A percentile compares a stretch with the other conserved stretches of the same genome.
These are phyloP conservation scores for Scytalopus superciliaris DNA, from an alignment of 2,113 vertebrate species.

Conservation along the genomic window DNA sequence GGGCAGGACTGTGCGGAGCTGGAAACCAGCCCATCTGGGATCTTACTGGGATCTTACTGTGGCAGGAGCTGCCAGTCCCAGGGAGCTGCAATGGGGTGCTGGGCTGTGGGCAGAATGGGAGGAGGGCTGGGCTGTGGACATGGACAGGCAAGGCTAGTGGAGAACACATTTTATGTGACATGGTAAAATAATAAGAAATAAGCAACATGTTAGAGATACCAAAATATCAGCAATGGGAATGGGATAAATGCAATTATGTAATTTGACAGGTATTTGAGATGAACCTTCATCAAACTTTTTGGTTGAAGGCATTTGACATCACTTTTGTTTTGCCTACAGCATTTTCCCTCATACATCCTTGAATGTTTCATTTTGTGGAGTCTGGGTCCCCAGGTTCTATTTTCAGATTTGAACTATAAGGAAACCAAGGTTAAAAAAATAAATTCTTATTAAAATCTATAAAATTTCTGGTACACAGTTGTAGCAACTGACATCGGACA, in stretches of 20 bases:
- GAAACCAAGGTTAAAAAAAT: not conserved
- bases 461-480: not conserved
- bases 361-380: not conserved
- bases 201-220: not conserved
- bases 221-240: not conserved
- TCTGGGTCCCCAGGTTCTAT: not conserved
- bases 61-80: not conserved
- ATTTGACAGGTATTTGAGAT: not conserved
- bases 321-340: not conserved
- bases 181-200: not conserved
- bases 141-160: fast-evolving
- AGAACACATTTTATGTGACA: fast-evolving
- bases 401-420: not conserved
- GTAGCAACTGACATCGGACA: not conserved
- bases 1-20: not conserved
- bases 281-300: not conserved
- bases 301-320: not conserved
- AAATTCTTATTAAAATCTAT: not conserved
- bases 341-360: not conserved
- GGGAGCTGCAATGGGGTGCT: fast-evolving
- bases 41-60: fast-evolving
- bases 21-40: not conserved
- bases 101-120: fast-evolving
- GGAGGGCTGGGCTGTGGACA: not conserved
- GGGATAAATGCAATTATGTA: not conserved